phyloP scores from a whole-genome alignment of 53 echinoderm and acorn worm species.

The Echinometra lucunter region DNA sequence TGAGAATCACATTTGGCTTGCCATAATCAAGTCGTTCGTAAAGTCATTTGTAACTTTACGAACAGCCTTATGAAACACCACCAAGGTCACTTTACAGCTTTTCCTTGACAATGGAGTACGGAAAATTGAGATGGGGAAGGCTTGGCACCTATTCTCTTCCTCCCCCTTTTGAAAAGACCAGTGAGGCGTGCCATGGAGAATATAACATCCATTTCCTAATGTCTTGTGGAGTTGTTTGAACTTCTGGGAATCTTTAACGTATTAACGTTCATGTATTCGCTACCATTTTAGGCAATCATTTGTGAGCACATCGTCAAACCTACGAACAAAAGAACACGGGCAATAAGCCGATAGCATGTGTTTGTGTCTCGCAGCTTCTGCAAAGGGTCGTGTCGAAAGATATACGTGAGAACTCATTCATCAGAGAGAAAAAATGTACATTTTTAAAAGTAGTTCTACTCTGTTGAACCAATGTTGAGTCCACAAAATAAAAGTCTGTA shows the following conservation, averaged over 20 bases:
- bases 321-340: neutral
- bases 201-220: neutral
- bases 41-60: too few species aligned
- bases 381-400: too few species aligned
- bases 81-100: too few species aligned
- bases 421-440: too few species aligned
- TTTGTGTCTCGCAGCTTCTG: neutral
- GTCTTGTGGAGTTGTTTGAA: neutral
- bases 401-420: too few species aligned
- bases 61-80: too few species aligned
- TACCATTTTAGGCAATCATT: constrained; percentile 1
- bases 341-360: neutral
- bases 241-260: constrained; percentile 30
- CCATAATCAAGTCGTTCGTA: too few species aligned
- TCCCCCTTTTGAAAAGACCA: neutral
- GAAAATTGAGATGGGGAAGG: neutral
- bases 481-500: too few species aligned
- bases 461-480: too few species aligned
- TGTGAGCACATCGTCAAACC: neutral
- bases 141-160: neutral
- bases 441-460: too few species aligned
- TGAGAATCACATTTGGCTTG: too few species aligned
- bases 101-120: neutral
- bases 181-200: neutral
- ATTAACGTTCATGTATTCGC: neutral